Evolutionary conservation across 23 tunicate species (phyloP), one percentile per base, ranked within the genome.

Genomic region (Aplidium turbinatum): DNA sequence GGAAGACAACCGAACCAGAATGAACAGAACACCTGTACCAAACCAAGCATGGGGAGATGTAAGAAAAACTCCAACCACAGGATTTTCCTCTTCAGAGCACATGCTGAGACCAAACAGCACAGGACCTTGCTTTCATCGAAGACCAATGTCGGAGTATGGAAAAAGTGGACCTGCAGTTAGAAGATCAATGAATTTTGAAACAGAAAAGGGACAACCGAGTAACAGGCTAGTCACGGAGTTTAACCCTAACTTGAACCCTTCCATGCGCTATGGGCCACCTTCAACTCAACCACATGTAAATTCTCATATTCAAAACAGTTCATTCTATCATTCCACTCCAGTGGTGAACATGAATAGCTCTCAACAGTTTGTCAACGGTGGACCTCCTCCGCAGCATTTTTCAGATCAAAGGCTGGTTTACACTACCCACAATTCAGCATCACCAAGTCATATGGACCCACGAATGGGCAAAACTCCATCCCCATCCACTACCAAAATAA

Each of bases 111-210:
- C 36, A 11, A 42, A 9, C 13, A 42, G 50, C 50, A 42, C 50
- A 11, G 50, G 50, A 16, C 50, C 50, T 16, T 42, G 50, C 50
- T 42, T 16, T 11, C 13, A 16, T 11, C 50, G 50, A 42, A 42
- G 50, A 42, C 11, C 11, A 42, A 9, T 16, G 13, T 11, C 13
- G 50, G 70, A 48, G 1, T 6, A n/a, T 13, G 25, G 27, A 13
- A 73, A 53, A 53, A 65, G 66, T 31, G 78, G 31, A 20, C 71
- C 78, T 18, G 78, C 78, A 2, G 38, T 73, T 4, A 31, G 78
- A 24, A 32, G 78, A 26, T 73, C 78, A 20, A 65, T 73, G n/a
- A 27, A 36, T 33, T 52, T 55, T 73, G 75, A 69, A 32, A 63
- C 34, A 45, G 70, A 63, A 19, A 35, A 2, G 19, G 50, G 16